Base-by-base conservation (phyloP, 2,113 vertebrate genomes). In the Proteles cristata region DNA sequence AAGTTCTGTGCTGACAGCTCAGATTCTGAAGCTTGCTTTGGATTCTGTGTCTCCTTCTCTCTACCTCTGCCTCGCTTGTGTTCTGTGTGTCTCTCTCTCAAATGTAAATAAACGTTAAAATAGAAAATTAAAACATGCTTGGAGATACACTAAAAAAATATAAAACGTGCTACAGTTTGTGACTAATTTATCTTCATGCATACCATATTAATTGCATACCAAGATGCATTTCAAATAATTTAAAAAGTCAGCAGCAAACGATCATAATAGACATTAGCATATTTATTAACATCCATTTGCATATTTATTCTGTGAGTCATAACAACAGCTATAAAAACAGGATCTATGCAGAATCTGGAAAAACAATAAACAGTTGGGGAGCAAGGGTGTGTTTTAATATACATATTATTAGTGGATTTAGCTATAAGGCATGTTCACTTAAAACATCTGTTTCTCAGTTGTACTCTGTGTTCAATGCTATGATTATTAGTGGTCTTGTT, bases 371-470 rank as follows among this genome's bases (percentile, higher is more conserved):
- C 31, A 69, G 63, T 66, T 97, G 87, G 21, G 74, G 74, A 87
- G 48, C 48, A 87, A 96, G 84, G 31, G 25, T 95, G 65, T 90
- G 65, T 88, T 96, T 98, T 89, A 92, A 73, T 87, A 81, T 39
- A 66, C 35, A 10, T 90, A 55, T 83, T 88, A 95, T 93, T 92
- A 96, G 89, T 66, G 55, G 74, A 71, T 96, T 93, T 76, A 76
- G 69, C 83, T 76, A 87, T 69, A 85, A 39, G 31, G 53, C 87
- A 77, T 71, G 21, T 84, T 92, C 87, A 6, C 39, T 94, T 82
- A 26, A 93, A 97, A 96, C 98, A 98, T 97, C 95, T 98, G 97
- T 92, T 97, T 97, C 96, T 96, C 48, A 68, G 61, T 94, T 94
- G 45, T 11, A 16, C 23, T 93, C 66, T 88, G 19, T 87, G 35